A percentile compares a stretch with the other conserved stretches of the same genome.
phyloP scores from a whole-genome alignment of 2,113 vertebrate genomes.

The Pyrgilauda ruficollis region DNA sequence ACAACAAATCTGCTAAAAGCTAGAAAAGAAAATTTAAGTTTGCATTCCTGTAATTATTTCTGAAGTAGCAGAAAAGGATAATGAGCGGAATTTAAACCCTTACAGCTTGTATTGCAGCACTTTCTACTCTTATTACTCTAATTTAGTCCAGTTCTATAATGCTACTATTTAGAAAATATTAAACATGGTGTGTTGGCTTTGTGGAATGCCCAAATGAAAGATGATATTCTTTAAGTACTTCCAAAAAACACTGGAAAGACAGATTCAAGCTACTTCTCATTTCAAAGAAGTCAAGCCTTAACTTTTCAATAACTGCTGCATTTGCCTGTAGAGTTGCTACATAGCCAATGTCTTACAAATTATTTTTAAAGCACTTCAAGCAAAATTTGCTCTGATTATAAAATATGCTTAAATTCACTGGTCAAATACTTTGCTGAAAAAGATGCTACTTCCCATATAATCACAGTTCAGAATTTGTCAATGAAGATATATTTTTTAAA shows the following conservation, averaged over 20 bases:
- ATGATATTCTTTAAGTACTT: neutral
- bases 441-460: neutral
- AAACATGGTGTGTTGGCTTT: neutral
- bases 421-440: neutral
- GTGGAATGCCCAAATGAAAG: neutral
- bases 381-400: neutral
- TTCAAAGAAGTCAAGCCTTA: neutral
- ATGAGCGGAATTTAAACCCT: neutral
- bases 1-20: neutral
- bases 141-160: neutral
- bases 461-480: neutral
- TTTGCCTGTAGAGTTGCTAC: neutral
- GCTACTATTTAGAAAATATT: slow-evolving; percentile 5
- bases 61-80: neutral
- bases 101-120: neutral
- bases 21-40: neutral
- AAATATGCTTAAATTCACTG: neutral
- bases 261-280: neutral
- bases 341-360: neutral
- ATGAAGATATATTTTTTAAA: neutral
- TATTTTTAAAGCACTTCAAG: neutral
- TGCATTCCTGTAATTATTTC: neutral
- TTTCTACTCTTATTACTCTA: neutral
- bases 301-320: neutral
- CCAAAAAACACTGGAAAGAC: neutral